phyloP scores from a whole-genome alignment of 2,797 vertebrate species.

The Vireo griseus region DNA sequence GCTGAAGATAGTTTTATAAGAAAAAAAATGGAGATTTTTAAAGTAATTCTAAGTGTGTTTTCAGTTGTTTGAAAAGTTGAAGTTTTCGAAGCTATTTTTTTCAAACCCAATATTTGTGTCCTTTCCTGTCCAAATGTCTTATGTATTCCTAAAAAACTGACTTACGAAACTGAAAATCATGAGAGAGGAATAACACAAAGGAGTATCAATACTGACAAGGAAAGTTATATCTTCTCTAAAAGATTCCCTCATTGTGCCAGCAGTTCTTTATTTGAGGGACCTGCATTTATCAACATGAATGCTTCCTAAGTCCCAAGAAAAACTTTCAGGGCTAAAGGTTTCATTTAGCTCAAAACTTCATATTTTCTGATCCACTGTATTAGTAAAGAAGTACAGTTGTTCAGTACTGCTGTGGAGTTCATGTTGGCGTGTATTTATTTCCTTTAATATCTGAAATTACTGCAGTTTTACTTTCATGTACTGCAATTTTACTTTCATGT shows the following conservation, averaged over 20 bases:
- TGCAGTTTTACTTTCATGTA: conserved; percentile 11
- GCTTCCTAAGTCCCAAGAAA: background rate
- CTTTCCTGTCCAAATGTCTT: background rate
- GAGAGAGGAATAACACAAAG: background rate
- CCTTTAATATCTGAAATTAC: background rate
- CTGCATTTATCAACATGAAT: background rate
- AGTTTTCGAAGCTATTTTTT: background rate
- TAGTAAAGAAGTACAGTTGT: background rate
- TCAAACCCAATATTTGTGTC: background rate
- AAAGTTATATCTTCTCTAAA: background rate
- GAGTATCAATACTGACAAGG: background rate
- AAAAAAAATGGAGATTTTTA: background rate
- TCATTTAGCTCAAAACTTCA: background rate
- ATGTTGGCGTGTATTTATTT: conserved; percentile 35
- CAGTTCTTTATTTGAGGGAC: background rate
- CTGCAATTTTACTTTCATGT: conserved; percentile 17
- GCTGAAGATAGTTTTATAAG: background rate
- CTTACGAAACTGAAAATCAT: background rate
- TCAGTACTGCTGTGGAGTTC: background rate
- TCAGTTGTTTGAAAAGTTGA: background rate
- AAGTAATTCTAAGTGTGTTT: background rate
- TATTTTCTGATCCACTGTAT: background rate
- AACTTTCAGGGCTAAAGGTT: background rate
- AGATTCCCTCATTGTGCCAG: background rate
- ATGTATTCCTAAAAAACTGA: background rate